Evolutionary conservation across 2,797 vertebrate genomes (phyloP).

Genomic region (Crax fasciolata): DNA sequence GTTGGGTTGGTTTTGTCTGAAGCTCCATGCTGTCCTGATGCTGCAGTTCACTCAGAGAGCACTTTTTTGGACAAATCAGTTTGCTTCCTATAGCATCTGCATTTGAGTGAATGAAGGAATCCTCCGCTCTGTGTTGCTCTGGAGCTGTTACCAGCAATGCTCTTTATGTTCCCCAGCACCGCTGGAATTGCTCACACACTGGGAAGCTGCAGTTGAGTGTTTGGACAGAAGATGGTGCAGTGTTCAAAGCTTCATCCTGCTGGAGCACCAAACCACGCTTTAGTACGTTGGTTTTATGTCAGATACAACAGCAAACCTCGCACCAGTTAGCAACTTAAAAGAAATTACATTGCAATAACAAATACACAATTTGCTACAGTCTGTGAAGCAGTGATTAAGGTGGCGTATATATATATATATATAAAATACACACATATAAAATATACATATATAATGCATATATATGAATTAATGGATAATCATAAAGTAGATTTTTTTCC

Average conservation of each 20-base stretch:
- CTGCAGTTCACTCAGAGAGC: not conserved
- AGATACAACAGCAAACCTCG: not conserved
- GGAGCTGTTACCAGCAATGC: not conserved
- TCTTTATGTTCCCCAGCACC: not conserved
- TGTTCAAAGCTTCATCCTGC: slow-evolving; percentile 76
- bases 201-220: slow-evolving; percentile 70
- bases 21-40: not conserved
- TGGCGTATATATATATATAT: not conserved
- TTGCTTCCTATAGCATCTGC: not conserved
- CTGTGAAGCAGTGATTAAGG: not conserved
- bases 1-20: not conserved
- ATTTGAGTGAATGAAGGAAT: not conserved
- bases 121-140: not conserved
- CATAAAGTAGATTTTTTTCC: not conserved
- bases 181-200: not conserved
- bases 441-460: not conserved
- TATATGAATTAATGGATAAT: not conserved
- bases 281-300: not conserved
- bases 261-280: not conserved
- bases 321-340: not conserved
- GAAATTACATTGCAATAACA: not conserved
- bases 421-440: rapidly evolving
- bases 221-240: slow-evolving; percentile 84
- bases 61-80: not conserved
- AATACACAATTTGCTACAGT: not conserved